These are phyloP conservation scores for Drosophila infuscata DNA, from an alignment of 2,888 invertebrate species.

Conservation along the genomic window DNA sequence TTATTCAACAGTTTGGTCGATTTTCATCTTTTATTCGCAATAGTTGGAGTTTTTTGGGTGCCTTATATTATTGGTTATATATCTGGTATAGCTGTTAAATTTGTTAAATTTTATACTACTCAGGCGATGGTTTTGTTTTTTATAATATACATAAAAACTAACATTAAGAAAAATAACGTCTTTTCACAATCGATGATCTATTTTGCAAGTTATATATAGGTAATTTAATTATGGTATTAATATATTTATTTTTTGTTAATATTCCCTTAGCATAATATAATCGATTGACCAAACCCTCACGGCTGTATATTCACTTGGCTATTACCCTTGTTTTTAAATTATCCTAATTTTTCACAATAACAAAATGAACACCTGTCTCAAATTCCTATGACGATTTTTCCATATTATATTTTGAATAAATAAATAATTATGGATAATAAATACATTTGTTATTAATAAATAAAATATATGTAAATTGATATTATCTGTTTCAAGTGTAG, in stretches of 20 bases:
- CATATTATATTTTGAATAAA: neutral
- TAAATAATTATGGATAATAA: neutral
- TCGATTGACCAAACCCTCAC: no score
- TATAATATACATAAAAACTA: conserved; percentile 45
- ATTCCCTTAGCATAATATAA: neutral
- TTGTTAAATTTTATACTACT: conserved; percentile 22
- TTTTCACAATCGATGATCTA: conserved; percentile 36
- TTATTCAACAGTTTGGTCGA: conserved; percentile 87
- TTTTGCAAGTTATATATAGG: neutral
- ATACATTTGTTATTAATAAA: neutral
- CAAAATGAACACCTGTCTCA: neutral
- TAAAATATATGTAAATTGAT: neutral
- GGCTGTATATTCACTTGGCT: neutral
- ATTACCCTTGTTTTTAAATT: neutral
- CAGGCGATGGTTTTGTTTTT: conserved; percentile 60
- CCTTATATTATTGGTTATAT: conserved; percentile 91
- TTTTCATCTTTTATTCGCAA: conserved; percentile 91
- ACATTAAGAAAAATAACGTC: conserved; percentile 26
- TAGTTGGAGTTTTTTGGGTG: conserved; percentile 93
- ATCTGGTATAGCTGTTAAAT: neutral
- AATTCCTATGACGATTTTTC: neutral
- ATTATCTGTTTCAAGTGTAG: neutral
- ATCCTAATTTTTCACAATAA: neutral
- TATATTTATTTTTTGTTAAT: neutral
- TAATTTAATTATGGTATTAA: no score